phyloP scores from a whole-genome alignment of 2,797 vertebrate genomes.

The Brotula barbata region DNA sequence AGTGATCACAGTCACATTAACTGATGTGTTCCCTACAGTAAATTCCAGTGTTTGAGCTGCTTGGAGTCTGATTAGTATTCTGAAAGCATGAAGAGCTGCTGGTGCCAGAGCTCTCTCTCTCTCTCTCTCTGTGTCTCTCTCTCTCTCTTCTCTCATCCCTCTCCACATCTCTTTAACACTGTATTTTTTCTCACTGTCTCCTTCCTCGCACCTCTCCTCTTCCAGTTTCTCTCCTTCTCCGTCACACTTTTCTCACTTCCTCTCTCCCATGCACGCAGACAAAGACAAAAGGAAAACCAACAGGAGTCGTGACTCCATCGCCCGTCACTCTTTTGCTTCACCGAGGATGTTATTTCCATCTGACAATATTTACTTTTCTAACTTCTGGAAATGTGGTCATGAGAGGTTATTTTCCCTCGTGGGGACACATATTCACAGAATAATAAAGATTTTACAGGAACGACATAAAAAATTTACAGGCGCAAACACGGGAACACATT shows the following conservation, averaged over 20 bases:
- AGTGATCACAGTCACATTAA: conserved; percentile 53
- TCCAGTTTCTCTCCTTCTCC: conserved; percentile 9
- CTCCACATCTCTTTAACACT: conserved; percentile 46
- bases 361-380: no score
- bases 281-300: conserved; percentile 48
- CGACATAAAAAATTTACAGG: not conserved
- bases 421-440: conserved; percentile 1
- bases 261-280: conserved; percentile 21
- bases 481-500: not conserved
- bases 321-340: conserved; percentile 41
- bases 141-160: conserved; percentile 38
- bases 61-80: conserved; percentile 71
- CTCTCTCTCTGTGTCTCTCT: no score
- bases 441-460: not conserved
- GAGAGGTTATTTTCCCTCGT: no score
- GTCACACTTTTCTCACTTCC: conserved; percentile 32
- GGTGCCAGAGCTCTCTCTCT: conserved; percentile 60
- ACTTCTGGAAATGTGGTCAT: conserved; percentile 1
- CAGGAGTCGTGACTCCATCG: conserved; percentile 42
- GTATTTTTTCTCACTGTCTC: conserved; percentile 9
- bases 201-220: conserved; percentile 8
- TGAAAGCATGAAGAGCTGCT: conserved; percentile 57
- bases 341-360: conserved; percentile 37
- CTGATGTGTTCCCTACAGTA: conserved; percentile 39
- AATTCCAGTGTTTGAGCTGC: conserved; percentile 44